These are phyloP conservation scores for Drosophila cognata DNA, from an alignment of 2,888 invertebrate genomes.

Conservation along the genomic window DNA sequence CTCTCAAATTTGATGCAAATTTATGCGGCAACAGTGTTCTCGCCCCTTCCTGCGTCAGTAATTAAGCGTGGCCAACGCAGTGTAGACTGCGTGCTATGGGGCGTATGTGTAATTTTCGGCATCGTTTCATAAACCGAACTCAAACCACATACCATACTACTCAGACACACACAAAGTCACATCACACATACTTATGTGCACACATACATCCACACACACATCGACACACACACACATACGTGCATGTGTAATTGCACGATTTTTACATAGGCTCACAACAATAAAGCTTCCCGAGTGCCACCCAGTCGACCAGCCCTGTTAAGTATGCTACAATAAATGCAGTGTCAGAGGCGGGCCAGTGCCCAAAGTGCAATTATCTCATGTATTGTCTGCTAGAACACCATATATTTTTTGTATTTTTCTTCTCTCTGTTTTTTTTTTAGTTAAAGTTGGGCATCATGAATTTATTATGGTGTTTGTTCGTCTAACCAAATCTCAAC, in stretches of 20 bases:
- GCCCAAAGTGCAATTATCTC: conserved; percentile 82
- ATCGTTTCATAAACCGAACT: conserved; percentile 78
- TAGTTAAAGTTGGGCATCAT: conserved; percentile 26
- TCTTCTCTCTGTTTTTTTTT: conserved; percentile 35
- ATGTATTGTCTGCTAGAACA: conserved; percentile 78
- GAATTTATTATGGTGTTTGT: conserved; percentile 16
- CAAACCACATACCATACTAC: conserved; percentile 46
- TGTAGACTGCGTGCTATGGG: conserved; percentile 70
- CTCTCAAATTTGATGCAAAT: conserved; percentile 71
- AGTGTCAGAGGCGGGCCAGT: conserved; percentile 74
- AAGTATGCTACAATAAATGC: conserved; percentile 82
- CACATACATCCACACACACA: conserved; percentile 12
- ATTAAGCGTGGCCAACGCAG: conserved; percentile 75
- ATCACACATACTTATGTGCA: conserved; percentile 52
- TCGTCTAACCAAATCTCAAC: conserved; percentile 18
- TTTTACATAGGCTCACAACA: conserved; percentile 79
- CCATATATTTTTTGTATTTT: conserved; percentile 26
- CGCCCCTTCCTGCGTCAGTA: conserved; percentile 53
- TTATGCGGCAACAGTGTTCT: conserved; percentile 59
- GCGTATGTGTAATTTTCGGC: conserved; percentile 81
- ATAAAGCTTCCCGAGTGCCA: conserved; percentile 68
- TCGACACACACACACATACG: conserved; percentile 12
- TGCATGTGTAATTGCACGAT: conserved; percentile 70
- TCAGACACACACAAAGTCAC: conserved; percentile 41
- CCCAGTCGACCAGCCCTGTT: conserved; percentile 54